Evolutionary conservation across 1,140 invertebrate species (phyloP).

Genomic region (Drosophila azteca): DNA sequence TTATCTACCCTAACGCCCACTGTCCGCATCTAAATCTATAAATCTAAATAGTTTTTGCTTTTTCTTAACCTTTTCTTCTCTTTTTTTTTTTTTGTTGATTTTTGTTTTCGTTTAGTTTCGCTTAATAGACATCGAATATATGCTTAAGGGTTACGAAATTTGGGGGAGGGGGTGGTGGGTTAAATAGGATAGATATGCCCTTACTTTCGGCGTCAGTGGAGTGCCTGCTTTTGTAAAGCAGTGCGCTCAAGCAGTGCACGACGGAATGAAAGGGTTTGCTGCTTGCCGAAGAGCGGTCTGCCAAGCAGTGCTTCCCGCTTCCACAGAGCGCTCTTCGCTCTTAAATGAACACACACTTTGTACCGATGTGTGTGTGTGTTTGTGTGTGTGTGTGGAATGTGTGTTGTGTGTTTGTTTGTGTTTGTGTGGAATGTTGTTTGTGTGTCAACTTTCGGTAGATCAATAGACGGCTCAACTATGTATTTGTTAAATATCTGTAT

Average conservation of each 20-base stretch:
- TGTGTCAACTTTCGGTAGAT: conserved; percentile 77
- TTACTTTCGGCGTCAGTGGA: conserved; percentile 12
- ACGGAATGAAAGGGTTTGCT: conserved; percentile 8
- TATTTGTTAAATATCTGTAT: conserved; percentile 47
- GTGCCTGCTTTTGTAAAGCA: conserved; percentile 46
- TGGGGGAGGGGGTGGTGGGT: conserved; percentile 24
- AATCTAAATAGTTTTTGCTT: conserved; percentile 54
- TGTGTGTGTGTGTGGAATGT: conserved; percentile 42
- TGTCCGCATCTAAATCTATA: conserved; percentile 51
- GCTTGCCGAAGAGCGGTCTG: conserved; percentile 34
- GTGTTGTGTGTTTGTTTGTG: conserved; percentile 26
- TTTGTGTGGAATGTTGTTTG: conserved; percentile 44
- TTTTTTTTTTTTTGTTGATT: conserved; percentile 30
- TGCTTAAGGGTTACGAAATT: conserved; percentile 52
- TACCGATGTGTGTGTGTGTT: conserved; percentile 52
- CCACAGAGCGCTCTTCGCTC: conserved; percentile 59
- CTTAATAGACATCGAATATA: conserved; percentile 73
- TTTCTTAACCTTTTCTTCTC: conserved; percentile 27
- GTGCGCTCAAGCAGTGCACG: conserved; percentile 7
- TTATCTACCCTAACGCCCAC: conserved; percentile 77
- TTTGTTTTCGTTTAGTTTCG: conserved; percentile 31
- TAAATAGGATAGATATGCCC: conserved; percentile 4
- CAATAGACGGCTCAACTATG: conserved; percentile 71
- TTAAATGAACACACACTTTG: conserved; percentile 61
- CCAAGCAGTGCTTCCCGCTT: conserved; percentile 34